These are phyloP conservation scores for Melanocharis versteri DNA, from an alignment of 2,113 vertebrate species.

Conservation along the genomic window DNA sequence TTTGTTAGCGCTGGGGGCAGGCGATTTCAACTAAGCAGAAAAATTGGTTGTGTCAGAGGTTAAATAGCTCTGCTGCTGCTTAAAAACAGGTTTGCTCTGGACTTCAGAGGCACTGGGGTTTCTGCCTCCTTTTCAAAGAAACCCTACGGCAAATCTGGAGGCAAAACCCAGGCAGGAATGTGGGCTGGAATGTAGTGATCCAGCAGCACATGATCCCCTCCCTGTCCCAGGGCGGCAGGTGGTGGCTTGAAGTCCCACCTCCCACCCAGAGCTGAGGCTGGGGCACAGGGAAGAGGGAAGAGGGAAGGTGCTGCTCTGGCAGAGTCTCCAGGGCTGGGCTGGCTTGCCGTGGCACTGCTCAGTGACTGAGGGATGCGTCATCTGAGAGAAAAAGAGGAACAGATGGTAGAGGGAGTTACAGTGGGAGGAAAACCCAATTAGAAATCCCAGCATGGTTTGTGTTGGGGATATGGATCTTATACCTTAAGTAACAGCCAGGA, in stretches of 20 bases:
- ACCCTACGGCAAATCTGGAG: not conserved
- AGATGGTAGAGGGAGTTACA: constrained; percentile 70
- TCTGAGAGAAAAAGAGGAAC: constrained; percentile 27
- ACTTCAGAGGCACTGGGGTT: not conserved
- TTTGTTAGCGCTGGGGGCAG: fast-evolving
- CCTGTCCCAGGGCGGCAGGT: not conserved
- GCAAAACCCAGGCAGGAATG: not conserved
- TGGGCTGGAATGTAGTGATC: not conserved
- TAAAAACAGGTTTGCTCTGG: not conserved
- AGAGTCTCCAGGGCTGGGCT: not conserved
- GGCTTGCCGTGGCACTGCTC: constrained; percentile 32
- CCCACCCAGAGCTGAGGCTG: not conserved
- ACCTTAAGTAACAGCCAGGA: constrained; percentile 62
- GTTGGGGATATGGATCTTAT: constrained; percentile 58
- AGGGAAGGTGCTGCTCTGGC: not conserved
- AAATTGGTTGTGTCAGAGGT: not conserved
- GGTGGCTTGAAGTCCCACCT: not conserved
- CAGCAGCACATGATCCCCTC: too few species aligned
- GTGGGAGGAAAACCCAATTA: constrained; percentile 74
- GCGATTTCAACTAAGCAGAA: not conserved
- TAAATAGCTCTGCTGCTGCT: not conserved
- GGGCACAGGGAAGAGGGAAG: not conserved
- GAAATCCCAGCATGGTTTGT: constrained; percentile 62
- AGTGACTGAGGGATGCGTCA: constrained; percentile 63
- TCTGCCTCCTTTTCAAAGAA: not conserved